Base-by-base conservation (phyloP, 2,888 invertebrate species). In the Drosophila mettleri region DNA sequence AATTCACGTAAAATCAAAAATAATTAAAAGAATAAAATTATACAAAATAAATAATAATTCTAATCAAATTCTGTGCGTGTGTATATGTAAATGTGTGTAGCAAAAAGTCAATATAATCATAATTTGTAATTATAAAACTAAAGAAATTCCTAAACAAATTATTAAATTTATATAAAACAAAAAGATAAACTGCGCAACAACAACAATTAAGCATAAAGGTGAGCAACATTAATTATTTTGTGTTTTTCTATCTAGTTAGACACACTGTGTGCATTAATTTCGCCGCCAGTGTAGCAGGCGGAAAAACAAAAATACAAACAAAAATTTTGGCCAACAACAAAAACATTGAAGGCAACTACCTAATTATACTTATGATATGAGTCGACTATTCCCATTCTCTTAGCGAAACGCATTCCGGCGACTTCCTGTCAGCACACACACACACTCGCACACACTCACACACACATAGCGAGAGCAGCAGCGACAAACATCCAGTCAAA, bases 81-180 rank as follows among this genome's bases (percentile, higher is more conserved):
- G 39, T 68, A 55, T 39, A 54, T 63, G 54, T 67, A 63, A 69
- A 36, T 71, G 74, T 78, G 74, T 74, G 36, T 48, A 63, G 38
- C 20, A 46, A 51, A 54, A 55, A 36, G 41, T 41, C 41, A 16
- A 41, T 24, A 51, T 63, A 59, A 70, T 38, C 46, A 52, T 10
- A 31, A 62, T 65, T 55, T 36, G 16, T 55, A 49, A 60, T 51
- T 59, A 60, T 80, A 59, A 73, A 64, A 70, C 57, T 80, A 84
- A 74, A 60, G 66, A 64, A 86, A 86, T 83, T 88, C 72, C 80
- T 83, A 88, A 83, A 70, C 63, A 76, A 82, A 87, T 82, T 69
- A 14, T 78, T 9, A 36, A 51, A 46, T 18, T 33, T 41, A 53
- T 63, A 41, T 12, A 68, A 46, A 27, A 51, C 10, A 38, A 9